Evolutionary conservation across 1,140 invertebrate species (phyloP), one percentile per base, ranked within the genome.

Genomic region (Goniozus legneri): DNA sequence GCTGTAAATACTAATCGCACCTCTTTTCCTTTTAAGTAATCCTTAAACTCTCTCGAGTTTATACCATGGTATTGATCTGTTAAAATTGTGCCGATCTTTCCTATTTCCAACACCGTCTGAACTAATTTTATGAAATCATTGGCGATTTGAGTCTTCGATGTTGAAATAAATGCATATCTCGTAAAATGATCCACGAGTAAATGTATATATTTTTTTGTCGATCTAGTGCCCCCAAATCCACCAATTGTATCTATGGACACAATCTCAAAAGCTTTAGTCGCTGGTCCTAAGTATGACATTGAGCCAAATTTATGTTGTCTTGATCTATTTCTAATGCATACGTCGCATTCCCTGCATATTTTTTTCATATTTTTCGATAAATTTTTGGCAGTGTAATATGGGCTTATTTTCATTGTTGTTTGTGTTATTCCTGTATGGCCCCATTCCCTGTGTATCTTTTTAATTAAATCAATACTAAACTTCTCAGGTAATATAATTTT

Each of bases 161-260:
- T 18, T n/a, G 22, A 2, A 6, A 45, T 45, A n/a, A 27, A 31
- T 7, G 43, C 43, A 12, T 13, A 45, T 36, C 33, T 45, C 0
- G 43, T 45, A 7, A 36, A 45, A 13, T 45, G 43, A 8, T 45
- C 43, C 0, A 30, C 43, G 1, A 36, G 10, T 2, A 45, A 8
- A 8, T 45, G 32, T 12, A 45, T 2, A 37, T 45, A 45, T 38
- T 14, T 37, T 12, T 45, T 45, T 7, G 22, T 45, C 2, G 22
- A 36, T 2, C 34, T 14, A 2, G 2, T 4, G 2, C 35, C 34
- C 3, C 34, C 34, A 6, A 45, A 37, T 18, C 20, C 34, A 4
- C 44, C 44, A 20, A 45, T 45, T 1, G 33, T 45, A n/a, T 45
- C 34, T 7, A 36, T 13, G 1, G 44, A 45, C 10, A 45, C 15